Percentiles rank a stretch among this genome's conserved stretches.
Evolutionary conservation across 2,888 invertebrate genomes (phyloP).

Genomic region (Blastobasis adustella): DNA sequence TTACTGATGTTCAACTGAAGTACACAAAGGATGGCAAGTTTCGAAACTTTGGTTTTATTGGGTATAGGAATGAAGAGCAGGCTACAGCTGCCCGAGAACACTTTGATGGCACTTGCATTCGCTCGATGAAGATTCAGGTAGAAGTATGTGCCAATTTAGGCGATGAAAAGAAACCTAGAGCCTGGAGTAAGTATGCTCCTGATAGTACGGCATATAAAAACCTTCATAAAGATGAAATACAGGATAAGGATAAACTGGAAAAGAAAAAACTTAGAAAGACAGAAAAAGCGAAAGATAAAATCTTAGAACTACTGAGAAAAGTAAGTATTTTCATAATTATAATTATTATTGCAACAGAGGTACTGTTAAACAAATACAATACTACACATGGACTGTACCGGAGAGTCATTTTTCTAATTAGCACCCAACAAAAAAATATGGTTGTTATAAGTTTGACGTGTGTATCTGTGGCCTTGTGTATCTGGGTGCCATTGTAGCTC

Average conservation of each 20-base stretch:
- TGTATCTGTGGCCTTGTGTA: too few species aligned
- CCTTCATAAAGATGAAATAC: conserved; percentile 51
- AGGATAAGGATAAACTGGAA: conserved; percentile 31
- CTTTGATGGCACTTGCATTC: conserved; percentile 90
- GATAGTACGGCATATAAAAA: conserved; percentile 82
- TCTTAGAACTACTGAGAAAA: conserved; percentile 80
- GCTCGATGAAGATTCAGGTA: conserved; percentile 87
- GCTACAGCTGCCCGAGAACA: conserved; percentile 84
- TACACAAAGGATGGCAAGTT: conserved; percentile 94
- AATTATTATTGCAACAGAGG: neutral
- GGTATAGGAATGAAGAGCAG: conserved; percentile 87
- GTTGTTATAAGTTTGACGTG: too few species aligned
- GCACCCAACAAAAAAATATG: too few species aligned
- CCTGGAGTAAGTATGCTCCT: conserved; percentile 94
- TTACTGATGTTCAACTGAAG: conserved; percentile 96
- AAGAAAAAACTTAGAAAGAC: conserved; percentile 32
- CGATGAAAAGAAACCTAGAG: conserved; percentile 83
- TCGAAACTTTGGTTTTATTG: conserved; percentile 94
- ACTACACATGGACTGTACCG: too few species aligned
- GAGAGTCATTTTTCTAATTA: too few species aligned
- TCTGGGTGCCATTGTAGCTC: too few species aligned
- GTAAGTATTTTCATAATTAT: conserved; percentile 36
- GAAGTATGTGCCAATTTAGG: conserved; percentile 82
- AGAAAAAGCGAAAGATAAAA: conserved; percentile 67
- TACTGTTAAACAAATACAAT: too few species aligned